Conservation (phyloP, 2,113 vertebrate species). For the Prionailurus viverrinus region DNA sequence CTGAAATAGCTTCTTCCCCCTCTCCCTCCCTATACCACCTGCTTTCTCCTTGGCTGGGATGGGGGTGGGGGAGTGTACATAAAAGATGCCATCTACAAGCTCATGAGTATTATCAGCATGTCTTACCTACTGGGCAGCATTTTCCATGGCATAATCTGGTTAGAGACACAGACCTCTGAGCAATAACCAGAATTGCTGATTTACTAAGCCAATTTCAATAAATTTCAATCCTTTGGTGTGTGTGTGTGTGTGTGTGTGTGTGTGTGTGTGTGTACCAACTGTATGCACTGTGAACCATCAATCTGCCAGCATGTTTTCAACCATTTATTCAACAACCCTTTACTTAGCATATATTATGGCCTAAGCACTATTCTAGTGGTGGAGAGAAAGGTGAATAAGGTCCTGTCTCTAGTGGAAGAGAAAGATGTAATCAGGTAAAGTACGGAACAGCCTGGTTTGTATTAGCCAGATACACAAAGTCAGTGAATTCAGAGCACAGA, state of each 20-base stretch:
- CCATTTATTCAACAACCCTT: not conserved
- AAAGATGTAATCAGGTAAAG: not conserved
- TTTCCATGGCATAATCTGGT: not conserved
- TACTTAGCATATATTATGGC: not conserved
- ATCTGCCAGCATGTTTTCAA: not conserved
- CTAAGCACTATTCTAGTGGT: not conserved
- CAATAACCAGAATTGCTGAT: not conserved
- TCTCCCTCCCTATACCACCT: not conserved
- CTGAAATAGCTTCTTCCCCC: not conserved
- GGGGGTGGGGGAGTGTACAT: not conserved
- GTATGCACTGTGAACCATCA: not conserved
- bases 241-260: not conserved
- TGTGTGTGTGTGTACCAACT: not conserved
- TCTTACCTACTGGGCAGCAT: not conserved
- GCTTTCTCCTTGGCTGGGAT: not conserved
- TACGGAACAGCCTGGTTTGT: not conserved
- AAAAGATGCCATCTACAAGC: not conserved
- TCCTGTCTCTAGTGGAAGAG: not conserved
- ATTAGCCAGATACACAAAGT: not conserved
- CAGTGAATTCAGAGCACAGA: not conserved
- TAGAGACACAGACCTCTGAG: not conserved
- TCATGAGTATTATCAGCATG: not conserved
- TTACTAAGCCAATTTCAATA: constrained; percentile 17
- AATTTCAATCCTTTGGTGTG: not conserved
- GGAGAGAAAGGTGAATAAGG: not conserved